Percentiles rank a stretch among this genome's conserved stretches.
Evolutionary conservation across 1,140 invertebrate genomes (phyloP).

Genomic region (Drosophila paulistorum): DNA sequence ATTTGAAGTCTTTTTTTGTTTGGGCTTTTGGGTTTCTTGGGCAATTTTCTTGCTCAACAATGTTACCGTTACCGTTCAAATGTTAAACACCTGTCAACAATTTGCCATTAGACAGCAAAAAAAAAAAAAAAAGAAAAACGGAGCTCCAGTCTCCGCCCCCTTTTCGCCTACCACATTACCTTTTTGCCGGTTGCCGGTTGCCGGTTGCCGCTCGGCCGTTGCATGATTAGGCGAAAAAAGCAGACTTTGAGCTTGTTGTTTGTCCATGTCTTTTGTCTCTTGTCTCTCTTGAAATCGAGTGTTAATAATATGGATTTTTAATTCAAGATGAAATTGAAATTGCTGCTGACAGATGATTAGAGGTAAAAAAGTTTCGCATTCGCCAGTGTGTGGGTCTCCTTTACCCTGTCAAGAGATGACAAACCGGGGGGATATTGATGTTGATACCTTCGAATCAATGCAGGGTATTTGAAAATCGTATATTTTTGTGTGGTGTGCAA

Average conservation of each 20-base stretch:
- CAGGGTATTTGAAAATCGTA: conserved; percentile 12
- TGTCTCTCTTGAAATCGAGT: conserved; percentile 46
- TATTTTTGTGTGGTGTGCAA: not conserved
- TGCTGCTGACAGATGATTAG: conserved; percentile 34
- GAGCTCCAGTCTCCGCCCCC: conserved; percentile 22
- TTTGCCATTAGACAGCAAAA: conserved; percentile 14
- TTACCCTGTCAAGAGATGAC: too few relatives aligned
- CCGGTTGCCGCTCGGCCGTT: not conserved
- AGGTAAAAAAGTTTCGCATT: conserved; percentile 17
- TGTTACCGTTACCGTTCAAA: not conserved
- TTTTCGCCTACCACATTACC: not conserved
- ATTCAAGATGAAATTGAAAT: conserved; percentile 44
- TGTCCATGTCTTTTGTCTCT: conserved; percentile 44
- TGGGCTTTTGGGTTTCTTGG: conserved; percentile 1
- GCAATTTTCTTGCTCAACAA: conserved; percentile 31
- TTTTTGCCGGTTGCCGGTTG: conserved; percentile 1
- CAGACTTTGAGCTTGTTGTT: not conserved
- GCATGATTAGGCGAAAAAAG: conserved; percentile 46
- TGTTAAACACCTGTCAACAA: conserved; percentile 22
- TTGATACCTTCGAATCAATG: too few relatives aligned
- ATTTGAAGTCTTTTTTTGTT: not conserved
- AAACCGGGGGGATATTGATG: too few relatives aligned
- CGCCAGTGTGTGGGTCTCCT: not conserved
- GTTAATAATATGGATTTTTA: conserved; percentile 29
- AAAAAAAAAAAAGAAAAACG: too few relatives aligned